phyloP scores from a whole-genome alignment of 2,888 invertebrate genomes.

The Horisme vitalbata region DNA sequence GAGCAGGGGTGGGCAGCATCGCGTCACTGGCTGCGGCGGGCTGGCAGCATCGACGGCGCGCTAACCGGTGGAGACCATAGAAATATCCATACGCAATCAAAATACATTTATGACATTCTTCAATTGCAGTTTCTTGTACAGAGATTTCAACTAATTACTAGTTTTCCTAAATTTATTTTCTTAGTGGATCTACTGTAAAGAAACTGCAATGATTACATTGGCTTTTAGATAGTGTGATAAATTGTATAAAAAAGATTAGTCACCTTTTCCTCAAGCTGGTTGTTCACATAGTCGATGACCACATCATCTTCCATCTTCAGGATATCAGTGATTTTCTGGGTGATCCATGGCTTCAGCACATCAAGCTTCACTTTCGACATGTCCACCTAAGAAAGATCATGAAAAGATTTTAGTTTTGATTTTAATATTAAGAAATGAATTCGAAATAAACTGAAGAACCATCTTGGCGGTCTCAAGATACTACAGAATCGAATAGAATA shows the following conservation, averaged over 20 bases:
- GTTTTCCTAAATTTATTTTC: slow-evolving; percentile 15
- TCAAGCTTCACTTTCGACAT: slow-evolving; percentile 99
- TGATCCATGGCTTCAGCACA: slow-evolving; percentile 99
- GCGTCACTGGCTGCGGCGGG: slow-evolving; percentile 64
- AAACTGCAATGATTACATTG: slow-evolving; percentile 81
- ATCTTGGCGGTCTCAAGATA: no score
- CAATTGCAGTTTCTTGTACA: slow-evolving; percentile 76
- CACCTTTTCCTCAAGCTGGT: slow-evolving; percentile 98
- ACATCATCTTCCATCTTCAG: slow-evolving; percentile 99
- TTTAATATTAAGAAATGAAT: no score
- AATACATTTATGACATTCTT: slow-evolving; percentile 76
- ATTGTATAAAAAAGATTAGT: slow-evolving; percentile 45
- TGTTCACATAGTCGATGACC: slow-evolving; percentile 98
- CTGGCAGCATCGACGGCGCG: slow-evolving; percentile 71
- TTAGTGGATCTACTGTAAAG: slow-evolving; percentile 46
- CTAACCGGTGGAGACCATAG: slow-evolving; percentile 81
- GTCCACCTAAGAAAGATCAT: slow-evolving; percentile 89
- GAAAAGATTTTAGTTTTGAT: no score
- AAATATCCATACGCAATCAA: slow-evolving; percentile 83
- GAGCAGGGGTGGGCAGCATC: slow-evolving; percentile 63
- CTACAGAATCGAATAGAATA: no score
- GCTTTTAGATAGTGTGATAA: slow-evolving; percentile 49
- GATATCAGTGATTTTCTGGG: slow-evolving; percentile 97
- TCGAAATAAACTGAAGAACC: no score
- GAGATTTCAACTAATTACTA: slow-evolving; percentile 30